These are phyloP conservation scores for Zootermopsis nevadensis DNA, from an alignment of 2,888 invertebrate genomes.

Conservation along the genomic window DNA sequence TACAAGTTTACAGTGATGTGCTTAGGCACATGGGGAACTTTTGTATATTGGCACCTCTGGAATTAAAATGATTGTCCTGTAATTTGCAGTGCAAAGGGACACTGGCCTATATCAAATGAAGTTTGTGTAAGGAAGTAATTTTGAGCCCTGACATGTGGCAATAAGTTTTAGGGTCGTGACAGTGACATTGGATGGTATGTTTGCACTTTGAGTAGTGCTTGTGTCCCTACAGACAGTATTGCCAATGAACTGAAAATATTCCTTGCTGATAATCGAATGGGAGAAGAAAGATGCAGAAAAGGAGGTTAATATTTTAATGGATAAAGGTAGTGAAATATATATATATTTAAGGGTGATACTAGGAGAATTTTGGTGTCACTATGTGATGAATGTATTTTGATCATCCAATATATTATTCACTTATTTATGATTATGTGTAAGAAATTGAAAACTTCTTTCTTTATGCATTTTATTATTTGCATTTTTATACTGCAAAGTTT, in stretches of 20 bases:
- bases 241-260: neutral
- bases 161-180: neutral
- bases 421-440: neutral
- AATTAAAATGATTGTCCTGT: conserved; percentile 6
- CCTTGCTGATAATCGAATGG: too few relatives aligned
- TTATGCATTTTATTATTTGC: conserved; percentile 38
- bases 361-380: conserved; percentile 35
- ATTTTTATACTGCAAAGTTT: conserved; percentile 34
- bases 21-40: too few relatives aligned
- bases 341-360: conserved; percentile 29
- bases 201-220: neutral
- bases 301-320: conserved; percentile 4
- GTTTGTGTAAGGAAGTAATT: neutral
- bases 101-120: conserved; percentile 9
- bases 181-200: neutral
- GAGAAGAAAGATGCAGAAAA: neutral
- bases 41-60: neutral
- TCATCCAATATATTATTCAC: conserved; percentile 10
- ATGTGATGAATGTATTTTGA: conserved; percentile 35
- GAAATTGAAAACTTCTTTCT: neutral
- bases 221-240: neutral
- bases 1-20: too few relatives aligned
- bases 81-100: neutral
- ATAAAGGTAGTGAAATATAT: conserved; percentile 25
- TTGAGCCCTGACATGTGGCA: conserved; percentile 23